Evolutionary conservation across 2,888 invertebrate genomes (phyloP).

Genomic region (Dryobotodes eremita): DNA sequence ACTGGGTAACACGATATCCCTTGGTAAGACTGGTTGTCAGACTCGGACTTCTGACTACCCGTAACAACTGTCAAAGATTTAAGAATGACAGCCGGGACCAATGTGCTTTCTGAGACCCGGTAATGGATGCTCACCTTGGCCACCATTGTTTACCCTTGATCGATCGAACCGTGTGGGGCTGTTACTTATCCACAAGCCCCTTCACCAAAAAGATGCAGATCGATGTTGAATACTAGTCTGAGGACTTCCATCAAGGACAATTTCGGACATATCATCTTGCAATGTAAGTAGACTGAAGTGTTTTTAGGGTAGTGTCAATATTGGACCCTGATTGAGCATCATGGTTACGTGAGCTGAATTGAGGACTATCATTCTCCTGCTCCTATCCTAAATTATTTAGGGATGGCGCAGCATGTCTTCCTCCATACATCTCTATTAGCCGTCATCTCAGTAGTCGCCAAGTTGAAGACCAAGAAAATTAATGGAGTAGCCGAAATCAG

Average conservation of each 20-base stretch:
- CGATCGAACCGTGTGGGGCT: neutral
- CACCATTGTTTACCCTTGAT: neutral
- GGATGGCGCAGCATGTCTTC: neutral
- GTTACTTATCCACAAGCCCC: neutral
- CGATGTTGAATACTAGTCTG: conserved; percentile 95
- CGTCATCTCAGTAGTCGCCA: neutral
- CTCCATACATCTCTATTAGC: neutral
- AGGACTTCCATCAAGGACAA: conserved; percentile 95
- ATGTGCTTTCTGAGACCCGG: neutral
- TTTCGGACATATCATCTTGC: conserved; percentile 95
- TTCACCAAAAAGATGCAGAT: conserved; percentile 95
- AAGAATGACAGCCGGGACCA: neutral
- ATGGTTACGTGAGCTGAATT: neutral
- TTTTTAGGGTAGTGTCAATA: neutral
- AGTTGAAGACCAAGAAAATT: neutral
- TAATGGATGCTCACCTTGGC: too few relatives aligned
- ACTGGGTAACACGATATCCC: neutral
- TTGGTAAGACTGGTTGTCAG: conserved; percentile 5
- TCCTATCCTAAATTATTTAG: neutral
- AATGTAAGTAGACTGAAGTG: conserved; percentile 94
- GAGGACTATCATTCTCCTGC: neutral
- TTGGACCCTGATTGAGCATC: neutral
- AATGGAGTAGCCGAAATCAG: neutral
- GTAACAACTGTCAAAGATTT: neutral
- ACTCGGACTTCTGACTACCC: neutral